phyloP scores from a whole-genome alignment of 2,888 invertebrate species.

The Drosophila pseudotakahashii region DNA sequence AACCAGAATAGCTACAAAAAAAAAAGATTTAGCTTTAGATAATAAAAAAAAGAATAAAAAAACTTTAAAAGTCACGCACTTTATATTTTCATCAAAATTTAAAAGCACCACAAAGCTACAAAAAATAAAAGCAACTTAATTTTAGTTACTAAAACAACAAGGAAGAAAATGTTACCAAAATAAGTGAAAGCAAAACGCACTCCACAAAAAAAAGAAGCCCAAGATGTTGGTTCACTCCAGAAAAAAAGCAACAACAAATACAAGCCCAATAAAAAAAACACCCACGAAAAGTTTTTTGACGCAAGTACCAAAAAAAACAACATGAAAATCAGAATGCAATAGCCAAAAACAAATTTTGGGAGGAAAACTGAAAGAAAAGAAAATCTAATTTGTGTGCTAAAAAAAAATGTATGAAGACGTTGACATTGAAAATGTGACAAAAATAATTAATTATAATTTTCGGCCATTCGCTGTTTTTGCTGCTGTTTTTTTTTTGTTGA shows the following conservation, averaged over 20 bases:
- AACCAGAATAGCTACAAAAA: neutral
- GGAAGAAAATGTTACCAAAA: neutral
- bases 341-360: neutral
- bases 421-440: constrained; percentile 46
- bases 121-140: neutral
- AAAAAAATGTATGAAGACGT: constrained; percentile 35
- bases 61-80: neutral
- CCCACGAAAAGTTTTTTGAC: neutral
- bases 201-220: neutral
- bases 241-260: neutral
- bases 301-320: constrained; percentile 1
- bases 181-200: neutral
- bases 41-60: neutral
- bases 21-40: neutral
- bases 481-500: constrained; percentile 10
- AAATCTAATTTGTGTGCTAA: constrained; percentile 2
- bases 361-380: constrained; percentile 1
- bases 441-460: constrained; percentile 42
- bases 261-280: neutral
- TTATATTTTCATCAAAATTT: neutral
- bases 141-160: neutral
- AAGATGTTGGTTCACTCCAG: neutral
- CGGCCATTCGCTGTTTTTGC: constrained; percentile 2
- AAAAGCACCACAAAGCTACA: neutral
- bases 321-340: constrained; percentile 8